These are phyloP conservation scores for Discoglossus pictus DNA, from an alignment of 2,797 vertebrate species.

Conservation along the genomic window DNA sequence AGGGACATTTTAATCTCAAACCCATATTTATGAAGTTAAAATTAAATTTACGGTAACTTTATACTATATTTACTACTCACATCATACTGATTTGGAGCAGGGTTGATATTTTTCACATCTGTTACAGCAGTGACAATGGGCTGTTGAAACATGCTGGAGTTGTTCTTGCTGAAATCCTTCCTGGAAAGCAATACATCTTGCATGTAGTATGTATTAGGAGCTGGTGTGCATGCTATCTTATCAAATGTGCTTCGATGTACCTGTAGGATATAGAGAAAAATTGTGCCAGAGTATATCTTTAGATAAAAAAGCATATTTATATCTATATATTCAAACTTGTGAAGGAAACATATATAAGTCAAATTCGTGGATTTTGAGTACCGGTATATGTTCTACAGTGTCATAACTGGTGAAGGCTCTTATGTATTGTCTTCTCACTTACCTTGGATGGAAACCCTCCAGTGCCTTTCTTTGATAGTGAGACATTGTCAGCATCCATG, in stretches of 20 bases:
- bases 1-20: too few species aligned
- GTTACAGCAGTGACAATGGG: slow-evolving; percentile 64
- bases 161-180: slow-evolving; percentile 71
- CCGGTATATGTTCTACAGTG: too few species aligned
- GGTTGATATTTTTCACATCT: slow-evolving; percentile 60
- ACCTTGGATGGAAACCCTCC: slow-evolving; percentile 75
- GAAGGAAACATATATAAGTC: too few species aligned
- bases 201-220: slow-evolving; percentile 72
- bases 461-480: slow-evolving; percentile 77
- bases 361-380: too few species aligned
- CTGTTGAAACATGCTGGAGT: slow-evolving; percentile 74
- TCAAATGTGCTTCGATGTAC: slow-evolving; percentile 43
- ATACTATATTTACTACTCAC: too few species aligned
- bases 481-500: slow-evolving; percentile 67
- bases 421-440: slow-evolving; percentile 49
- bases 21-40: too few species aligned
- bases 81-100: slow-evolving; percentile 79
- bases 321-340: too few species aligned
- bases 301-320: too few species aligned
- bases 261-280: too few species aligned
- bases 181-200: slow-evolving; percentile 65
- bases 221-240: slow-evolving; percentile 62
- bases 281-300: too few species aligned
- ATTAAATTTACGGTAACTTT: too few species aligned
- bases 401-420: too few species aligned